Evolutionary conservation across 2,797 vertebrate genomes (phyloP).

Genomic region (Ceryle rudis): DNA sequence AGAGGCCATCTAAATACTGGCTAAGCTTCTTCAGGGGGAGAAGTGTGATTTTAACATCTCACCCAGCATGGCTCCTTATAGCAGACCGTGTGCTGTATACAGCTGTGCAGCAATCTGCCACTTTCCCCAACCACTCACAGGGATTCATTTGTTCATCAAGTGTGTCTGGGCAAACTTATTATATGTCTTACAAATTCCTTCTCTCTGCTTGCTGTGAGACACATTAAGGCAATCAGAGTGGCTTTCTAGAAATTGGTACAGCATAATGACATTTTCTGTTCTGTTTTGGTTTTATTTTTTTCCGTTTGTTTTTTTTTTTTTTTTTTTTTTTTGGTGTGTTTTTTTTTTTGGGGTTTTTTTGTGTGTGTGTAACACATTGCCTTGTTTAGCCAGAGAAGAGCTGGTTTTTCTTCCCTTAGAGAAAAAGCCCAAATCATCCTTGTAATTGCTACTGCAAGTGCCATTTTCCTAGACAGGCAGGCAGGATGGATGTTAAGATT

Average conservation of each 20-base stretch:
- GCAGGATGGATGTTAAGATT: neutral
- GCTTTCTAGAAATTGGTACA: neutral
- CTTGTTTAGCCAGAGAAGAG: neutral
- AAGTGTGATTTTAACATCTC: neutral
- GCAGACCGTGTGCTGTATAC: neutral
- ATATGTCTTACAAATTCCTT: neutral
- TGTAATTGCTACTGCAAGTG: neutral
- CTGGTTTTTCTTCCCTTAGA: neutral
- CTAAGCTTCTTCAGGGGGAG: neutral
- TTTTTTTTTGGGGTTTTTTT: too few species aligned
- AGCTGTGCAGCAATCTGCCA: rapidly evolving
- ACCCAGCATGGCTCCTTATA: neutral
- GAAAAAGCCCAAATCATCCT: neutral
- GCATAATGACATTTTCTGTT: neutral
- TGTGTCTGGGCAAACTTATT: neutral
- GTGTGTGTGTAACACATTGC: neutral
- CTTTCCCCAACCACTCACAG: neutral
- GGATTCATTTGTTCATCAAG: neutral
- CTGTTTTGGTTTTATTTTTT: neutral
- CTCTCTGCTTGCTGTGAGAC: neutral
- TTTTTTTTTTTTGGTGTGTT: too few species aligned
- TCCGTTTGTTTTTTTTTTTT: too few species aligned
- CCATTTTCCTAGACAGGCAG: neutral
- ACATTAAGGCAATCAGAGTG: neutral
- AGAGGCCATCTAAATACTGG: neutral